Percentiles rank a stretch among this genome's conserved stretches.
Conservation (phyloP, 1,140 invertebrate genomes). For the Aphaenogaster rudis region DNA sequence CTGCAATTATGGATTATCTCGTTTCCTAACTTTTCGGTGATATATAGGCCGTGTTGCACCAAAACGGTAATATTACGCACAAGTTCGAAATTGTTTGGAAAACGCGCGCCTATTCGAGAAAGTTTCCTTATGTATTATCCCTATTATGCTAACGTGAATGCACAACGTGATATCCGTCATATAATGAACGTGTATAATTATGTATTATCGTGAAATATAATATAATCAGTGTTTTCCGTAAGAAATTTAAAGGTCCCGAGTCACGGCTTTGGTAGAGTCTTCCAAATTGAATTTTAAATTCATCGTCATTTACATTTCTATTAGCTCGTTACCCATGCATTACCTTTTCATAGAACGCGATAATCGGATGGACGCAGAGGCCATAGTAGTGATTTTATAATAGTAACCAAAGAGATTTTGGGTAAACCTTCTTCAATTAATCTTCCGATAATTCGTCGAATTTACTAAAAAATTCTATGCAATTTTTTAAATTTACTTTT, state of each 20-base stretch:
- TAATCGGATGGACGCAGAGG: conserved; percentile 30
- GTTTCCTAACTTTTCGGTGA: conserved; percentile 30
- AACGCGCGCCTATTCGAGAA: background rate
- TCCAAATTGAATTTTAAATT: conserved; percentile 67
- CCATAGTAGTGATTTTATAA: conserved; percentile 16
- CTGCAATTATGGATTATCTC: conserved; percentile 65
- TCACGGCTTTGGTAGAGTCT: conserved; percentile 11
- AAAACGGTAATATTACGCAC: conserved; percentile 14
- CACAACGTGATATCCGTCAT: background rate
- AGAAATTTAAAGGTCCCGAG: background rate
- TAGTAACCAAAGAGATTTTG: background rate
- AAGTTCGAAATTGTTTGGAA: conserved; percentile 43
- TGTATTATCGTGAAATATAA: conserved; percentile 25
- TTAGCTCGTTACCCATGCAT: conserved; percentile 64
- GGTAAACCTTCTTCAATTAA: background rate
- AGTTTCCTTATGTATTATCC: conserved; percentile 12
- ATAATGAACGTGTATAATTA: conserved; percentile 7
- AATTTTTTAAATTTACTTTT: background rate
- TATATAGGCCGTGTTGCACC: background rate
- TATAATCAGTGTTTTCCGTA: conserved; percentile 15
- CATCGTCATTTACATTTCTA: conserved; percentile 68
- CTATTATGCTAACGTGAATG: background rate
- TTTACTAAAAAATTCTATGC: background rate
- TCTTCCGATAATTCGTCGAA: background rate
- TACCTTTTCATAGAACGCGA: conserved; percentile 60